Evolutionary conservation across 2,888 invertebrate genomes (phyloP), one percentile per base, ranked within the genome.

Genomic region (Drosophila siamana): DNA sequence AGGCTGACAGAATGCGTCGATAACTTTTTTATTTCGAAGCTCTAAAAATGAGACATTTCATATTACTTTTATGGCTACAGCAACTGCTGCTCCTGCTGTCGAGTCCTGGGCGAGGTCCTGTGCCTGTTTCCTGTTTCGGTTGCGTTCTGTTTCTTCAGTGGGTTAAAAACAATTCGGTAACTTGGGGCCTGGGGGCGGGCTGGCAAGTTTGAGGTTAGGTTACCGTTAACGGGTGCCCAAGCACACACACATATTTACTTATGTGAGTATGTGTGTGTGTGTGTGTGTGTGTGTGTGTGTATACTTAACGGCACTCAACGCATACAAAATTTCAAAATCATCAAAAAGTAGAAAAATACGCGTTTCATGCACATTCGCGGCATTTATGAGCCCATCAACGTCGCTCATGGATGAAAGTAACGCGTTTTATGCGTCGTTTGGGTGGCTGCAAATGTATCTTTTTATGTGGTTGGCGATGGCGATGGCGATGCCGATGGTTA

Each of bases 341-440:
- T 88, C 89, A 88, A 88, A 88, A 89, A 89, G 88, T 83, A 88
- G 85, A 86, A 88, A 88, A 89, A 89, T 88, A 86, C 89, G 86
- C 87, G 78, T 89, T 87, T 86, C 87, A 88, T 86, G 89, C 88
- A 88, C 87, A 88, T 89, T 87, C 88, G 85, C 85, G 86, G 85
- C 88, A 88, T 88, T 88, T 88, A 88, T 88, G 89, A 89, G 88
- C 86, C 88, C 89, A 88, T 88, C 88, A 88, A 88, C 83, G 87
- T 86, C 81, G 88, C 88, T 83, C 86, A 88, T 88, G 88, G 88
- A 89, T 89, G 89, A 88, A 88, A 86, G 88, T 85, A 87, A 88
- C 86, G 88, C 85, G 83, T 86, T 88, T 86, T 86, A 86, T 86
- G 86, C 85, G 86, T 83, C 88, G 82, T 86, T 88, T 87, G 85